Percentiles rank a stretch among this genome's conserved stretches.
Evolutionary conservation across 1,140 invertebrate genomes (phyloP).

Genomic region (Helicoverpa armigera): DNA sequence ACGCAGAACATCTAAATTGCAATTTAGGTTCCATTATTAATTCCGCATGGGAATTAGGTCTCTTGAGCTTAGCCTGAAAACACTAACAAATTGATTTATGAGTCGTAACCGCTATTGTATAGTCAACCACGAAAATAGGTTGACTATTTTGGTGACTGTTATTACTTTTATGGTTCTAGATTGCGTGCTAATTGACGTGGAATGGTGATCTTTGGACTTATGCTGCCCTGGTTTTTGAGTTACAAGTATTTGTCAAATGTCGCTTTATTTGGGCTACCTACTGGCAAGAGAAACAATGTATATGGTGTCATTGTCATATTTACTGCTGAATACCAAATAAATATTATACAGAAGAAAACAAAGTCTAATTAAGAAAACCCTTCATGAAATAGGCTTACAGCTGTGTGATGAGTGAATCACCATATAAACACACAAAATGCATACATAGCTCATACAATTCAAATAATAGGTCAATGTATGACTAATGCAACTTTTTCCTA

Average conservation of each 20-base stretch:
- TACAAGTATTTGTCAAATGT: not conserved
- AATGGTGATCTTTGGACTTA: constrained; percentile 22
- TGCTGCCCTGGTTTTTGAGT: constrained; percentile 11
- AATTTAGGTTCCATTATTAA: constrained; percentile 48
- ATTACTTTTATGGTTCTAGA: constrained; percentile 30
- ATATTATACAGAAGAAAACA: too few species aligned
- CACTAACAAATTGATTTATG: constrained; percentile 54
- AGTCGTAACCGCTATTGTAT: constrained; percentile 13
- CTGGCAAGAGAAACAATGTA: too few species aligned
- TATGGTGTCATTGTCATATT: too few species aligned
- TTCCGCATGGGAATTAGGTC: constrained; percentile 55
- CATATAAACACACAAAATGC: not conserved
- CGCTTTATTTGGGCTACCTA: not conserved
- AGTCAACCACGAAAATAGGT: constrained; percentile 45
- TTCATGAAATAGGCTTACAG: too few species aligned
- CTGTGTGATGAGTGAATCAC: not conserved
- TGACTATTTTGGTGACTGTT: constrained; percentile 34
- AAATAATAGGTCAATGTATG: not conserved
- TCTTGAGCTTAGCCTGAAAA: constrained; percentile 40
- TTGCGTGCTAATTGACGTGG: constrained; percentile 30
- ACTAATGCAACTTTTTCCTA: constrained; percentile 1
- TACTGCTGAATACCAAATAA: too few species aligned
- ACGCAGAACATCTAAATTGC: constrained; percentile 32
- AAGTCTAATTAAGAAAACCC: too few species aligned
- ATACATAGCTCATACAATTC: not conserved